These are phyloP conservation scores for Hylia prasina DNA, from an alignment of 2,113 vertebrate genomes.

Conservation along the genomic window DNA sequence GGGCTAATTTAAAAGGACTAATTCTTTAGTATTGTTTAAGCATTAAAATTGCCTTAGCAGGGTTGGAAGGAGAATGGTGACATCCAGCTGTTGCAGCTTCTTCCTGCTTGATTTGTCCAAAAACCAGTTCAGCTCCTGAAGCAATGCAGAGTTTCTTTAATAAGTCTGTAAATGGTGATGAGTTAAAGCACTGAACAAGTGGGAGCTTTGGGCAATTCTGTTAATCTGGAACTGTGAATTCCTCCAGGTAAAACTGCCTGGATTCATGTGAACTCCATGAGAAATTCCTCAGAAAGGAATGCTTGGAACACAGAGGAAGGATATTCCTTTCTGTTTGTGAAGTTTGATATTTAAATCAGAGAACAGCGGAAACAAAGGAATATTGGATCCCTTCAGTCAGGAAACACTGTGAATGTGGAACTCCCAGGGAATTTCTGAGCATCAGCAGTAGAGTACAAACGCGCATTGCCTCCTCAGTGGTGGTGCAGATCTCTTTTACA, in stretches of 20 bases:
- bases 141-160: not conserved
- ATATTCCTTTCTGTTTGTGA: not conserved
- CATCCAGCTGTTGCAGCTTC: not conserved
- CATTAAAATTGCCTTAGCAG: not conserved
- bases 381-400: not conserved
- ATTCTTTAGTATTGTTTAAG: not conserved
- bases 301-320: not conserved
- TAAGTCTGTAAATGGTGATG: not conserved
- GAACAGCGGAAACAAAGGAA: not conserved
- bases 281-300: not conserved
- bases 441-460: not conserved
- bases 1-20: not conserved
- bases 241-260: not conserved
- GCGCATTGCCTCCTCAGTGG: not conserved
- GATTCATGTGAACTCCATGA: not conserved
- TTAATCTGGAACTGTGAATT: not conserved
- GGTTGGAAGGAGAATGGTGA: not conserved
- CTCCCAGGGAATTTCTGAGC: not conserved
- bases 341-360: not conserved
- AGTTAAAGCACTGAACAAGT: not conserved
- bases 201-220: not conserved
- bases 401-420: not conserved
- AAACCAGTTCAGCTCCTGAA: not conserved
- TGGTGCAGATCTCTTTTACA: not conserved
- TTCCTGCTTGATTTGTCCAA: not conserved